Conservation (phyloP, 2,888 invertebrate genomes). For the Lasioglossum pauxillum region DNA sequence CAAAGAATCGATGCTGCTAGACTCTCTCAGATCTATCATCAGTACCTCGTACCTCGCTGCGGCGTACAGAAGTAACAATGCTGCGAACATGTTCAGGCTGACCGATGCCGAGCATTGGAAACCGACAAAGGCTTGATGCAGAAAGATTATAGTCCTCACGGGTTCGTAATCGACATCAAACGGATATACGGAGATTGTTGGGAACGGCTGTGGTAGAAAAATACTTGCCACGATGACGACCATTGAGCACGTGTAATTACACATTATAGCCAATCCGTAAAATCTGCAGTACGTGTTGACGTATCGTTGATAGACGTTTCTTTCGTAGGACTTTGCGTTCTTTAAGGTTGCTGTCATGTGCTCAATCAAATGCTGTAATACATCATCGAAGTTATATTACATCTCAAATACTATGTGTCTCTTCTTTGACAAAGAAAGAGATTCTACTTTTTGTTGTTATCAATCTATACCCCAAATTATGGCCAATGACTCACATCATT, state of each 20-base stretch:
- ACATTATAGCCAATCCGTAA: not conserved
- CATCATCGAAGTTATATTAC: not conserved
- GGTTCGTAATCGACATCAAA: conserved; percentile 10
- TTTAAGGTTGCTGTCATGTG: not conserved
- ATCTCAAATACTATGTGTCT: too few species aligned
- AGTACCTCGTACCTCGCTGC: not conserved
- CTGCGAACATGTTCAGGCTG: not conserved
- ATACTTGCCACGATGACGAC: not conserved
- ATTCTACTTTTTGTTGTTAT: too few species aligned
- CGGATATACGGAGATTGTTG: not conserved
- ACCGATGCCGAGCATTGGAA: not conserved
- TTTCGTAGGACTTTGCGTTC: not conserved
- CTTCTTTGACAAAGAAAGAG: too few species aligned
- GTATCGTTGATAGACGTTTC: not conserved
- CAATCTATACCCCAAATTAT: too few species aligned
- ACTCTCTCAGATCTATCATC: not conserved
- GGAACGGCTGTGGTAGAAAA: not conserved
- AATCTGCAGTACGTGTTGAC: not conserved
- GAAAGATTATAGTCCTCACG: not conserved
- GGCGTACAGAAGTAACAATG: not conserved
- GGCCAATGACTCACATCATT: too few species aligned
- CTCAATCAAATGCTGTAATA: not conserved
- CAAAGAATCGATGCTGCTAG: not conserved
- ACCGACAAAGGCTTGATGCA: not conserved
- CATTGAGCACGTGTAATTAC: not conserved